These are phyloP conservation scores for Pteromalus puparum DNA, from an alignment of 1,140 invertebrate genomes.

Conservation along the genomic window DNA sequence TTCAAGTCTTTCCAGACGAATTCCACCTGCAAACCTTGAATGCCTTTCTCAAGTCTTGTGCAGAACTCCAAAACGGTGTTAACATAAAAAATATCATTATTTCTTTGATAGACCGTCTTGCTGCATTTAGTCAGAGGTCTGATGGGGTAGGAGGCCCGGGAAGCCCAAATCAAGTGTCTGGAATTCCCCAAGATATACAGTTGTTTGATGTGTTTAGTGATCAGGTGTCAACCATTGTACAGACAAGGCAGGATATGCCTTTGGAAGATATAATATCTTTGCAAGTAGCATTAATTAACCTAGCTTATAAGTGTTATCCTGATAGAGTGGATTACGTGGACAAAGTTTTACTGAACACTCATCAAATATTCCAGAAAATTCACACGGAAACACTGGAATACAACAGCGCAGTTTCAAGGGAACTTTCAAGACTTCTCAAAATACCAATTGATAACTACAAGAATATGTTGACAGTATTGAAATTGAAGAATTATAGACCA, in stretches of 20 bases:
- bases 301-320: slow-evolving; percentile 97
- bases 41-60: slow-evolving; percentile 97
- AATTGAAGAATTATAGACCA: slow-evolving; percentile 89
- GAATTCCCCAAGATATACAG: slow-evolving; percentile 91
- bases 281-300: slow-evolving; percentile 95
- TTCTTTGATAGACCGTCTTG: slow-evolving; percentile 94
- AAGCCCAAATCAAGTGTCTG: slow-evolving; percentile 75
- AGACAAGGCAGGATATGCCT: slow-evolving; percentile 95
- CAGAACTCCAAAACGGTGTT: slow-evolving; percentile 94
- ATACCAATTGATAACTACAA: slow-evolving; percentile 97
- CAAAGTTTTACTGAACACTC: slow-evolving; percentile 94
- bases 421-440: slow-evolving; percentile 94
- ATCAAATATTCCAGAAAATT: slow-evolving; percentile 88
- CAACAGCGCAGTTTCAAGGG: slow-evolving; percentile 90
- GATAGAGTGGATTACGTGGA: slow-evolving; percentile 96
- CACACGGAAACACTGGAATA: slow-evolving; percentile 87
- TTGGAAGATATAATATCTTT: slow-evolving; percentile 97
- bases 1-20: slow-evolving; percentile 99
- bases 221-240: slow-evolving; percentile 96
- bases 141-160: slow-evolving; percentile 77
- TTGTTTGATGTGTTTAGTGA: slow-evolving; percentile 99
- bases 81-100: slow-evolving; percentile 99
- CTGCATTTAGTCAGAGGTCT: slow-evolving; percentile 86
- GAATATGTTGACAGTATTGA: slow-evolving; percentile 90
- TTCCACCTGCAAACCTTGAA: slow-evolving; percentile 97